Base-by-base conservation (phyloP, 2,113 vertebrate genomes). In the Hippocampus guttulatus region DNA sequence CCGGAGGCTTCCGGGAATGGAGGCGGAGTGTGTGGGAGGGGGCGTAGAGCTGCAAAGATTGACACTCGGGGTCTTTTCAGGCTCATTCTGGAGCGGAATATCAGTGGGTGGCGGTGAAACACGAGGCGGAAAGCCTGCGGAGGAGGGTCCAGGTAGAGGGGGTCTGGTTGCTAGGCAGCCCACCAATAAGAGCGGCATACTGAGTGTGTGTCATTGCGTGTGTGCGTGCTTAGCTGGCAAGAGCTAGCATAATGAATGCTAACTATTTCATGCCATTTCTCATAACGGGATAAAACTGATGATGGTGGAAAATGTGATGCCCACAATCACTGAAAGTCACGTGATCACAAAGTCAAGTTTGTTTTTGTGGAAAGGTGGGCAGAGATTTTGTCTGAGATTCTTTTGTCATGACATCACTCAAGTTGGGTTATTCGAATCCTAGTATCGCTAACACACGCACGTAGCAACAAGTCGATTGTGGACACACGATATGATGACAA, bases 141-240 rank as follows among this genome's bases (percentile, higher is more conserved):
- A 76, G 66, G 51, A 75, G 64, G 71, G 78, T 76, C 81, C 18
- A 3, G 58, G 75, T 49, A 58, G n/a, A 52, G 25, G 64, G 47
- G 70, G 49, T 47, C 76, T 73, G 77, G 85, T 87, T 90, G 88
- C 85, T 85, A 85, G 71, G 86, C 81, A 84, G 74, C 86, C 40
- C 3, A 45, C 54, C 14, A 40, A 69, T 82, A 82, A 49, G 67
- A 74, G 64, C 38, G 41, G 62, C 70, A 80, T 76, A 76, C 71
- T 63, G 78, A 84, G 73, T 82, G 84, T 84, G 47, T 73, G 41
- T n/a, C 21, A 45, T 64, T 66, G 14, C 38, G 52, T 41, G 58
- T n/a, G 21, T 63, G 14, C 47, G 21, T 15, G 40, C 20, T 10
- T 27, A 23, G 63, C n/a, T 21, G n/a, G 40, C 15, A 40, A 41